Base-by-base conservation (phyloP, 2,888 invertebrate genomes). In the Calameuta pallipes region DNA sequence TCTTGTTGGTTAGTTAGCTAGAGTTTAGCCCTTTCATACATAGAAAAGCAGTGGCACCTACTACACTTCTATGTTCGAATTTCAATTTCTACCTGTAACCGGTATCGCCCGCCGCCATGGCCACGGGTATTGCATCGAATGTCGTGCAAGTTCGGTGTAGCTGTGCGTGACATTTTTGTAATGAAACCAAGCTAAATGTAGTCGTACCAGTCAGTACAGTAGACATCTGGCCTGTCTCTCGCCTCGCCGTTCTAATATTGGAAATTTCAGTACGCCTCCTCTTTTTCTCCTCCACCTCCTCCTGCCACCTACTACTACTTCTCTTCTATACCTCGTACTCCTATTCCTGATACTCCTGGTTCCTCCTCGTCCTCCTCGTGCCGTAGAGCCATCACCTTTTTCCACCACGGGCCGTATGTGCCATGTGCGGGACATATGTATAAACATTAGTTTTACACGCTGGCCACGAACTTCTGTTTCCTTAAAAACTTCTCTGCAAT, bases 81-180 rank as follows among this genome's bases (percentile, higher is more conserved):
- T 56, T 56, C 56, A 56, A 56, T 56, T 56, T 56, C 56, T 56
- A 23, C 9, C 56, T 23, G 11, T 76, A 70, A 56, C 76, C 41
- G 73, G 77, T 78, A 76, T 82, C 80, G 41, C 81, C 80, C 81
- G 82, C 81, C 81, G 79, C 85, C 83, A 23, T 56, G 56, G 56
- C 56, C 56, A 56, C 56, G 56, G 23, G 56, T 56, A 56, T 56
- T 56, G 56, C 56, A 56, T 56, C 56, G 56, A 56, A 56, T 56
- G 56, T 56, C 56, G 56, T 56, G 56, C 56, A 56, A 56, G 56
- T 56, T 56, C 56, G 56, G 56, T 56, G 56, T 56, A 56, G 83
- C 88, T 90, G 91, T 87, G 90, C 89, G 90, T 89, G 91, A 91
- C 90, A 90, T 90, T 91, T 91, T 91, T 90, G 89, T 90, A 91